Evolutionary conservation across 2,797 vertebrate genomes (phyloP).

Genomic region (Prionace glauca): DNA sequence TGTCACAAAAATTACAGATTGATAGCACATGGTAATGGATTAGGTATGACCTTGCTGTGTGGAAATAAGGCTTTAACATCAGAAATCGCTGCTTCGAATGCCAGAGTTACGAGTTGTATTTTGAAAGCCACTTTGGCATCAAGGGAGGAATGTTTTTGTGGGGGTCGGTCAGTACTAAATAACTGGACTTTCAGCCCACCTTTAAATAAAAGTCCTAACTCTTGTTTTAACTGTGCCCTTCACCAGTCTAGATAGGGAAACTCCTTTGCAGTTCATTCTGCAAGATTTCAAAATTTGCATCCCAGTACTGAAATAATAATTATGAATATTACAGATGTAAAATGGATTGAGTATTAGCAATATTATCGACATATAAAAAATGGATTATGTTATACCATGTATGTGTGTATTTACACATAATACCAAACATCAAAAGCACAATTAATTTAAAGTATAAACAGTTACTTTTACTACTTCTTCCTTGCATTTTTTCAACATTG

Average conservation of each 20-base stretch:
- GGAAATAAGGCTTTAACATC: background rate
- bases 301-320: background rate
- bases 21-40: background rate
- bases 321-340: background rate
- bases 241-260: background rate
- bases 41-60: background rate
- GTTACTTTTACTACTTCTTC: background rate
- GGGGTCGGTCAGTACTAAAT: background rate
- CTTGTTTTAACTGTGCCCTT: background rate
- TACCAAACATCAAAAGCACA: background rate
- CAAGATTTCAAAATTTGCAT: background rate
- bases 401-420: background rate
- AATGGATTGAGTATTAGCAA: background rate
- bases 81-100: background rate
- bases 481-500: background rate
- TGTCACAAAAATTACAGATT: background rate
- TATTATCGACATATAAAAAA: background rate
- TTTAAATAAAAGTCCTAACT: background rate
- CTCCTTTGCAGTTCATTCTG: background rate
- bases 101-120: background rate
- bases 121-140: background rate
- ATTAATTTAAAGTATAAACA: background rate
- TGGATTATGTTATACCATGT: too few relatives aligned
- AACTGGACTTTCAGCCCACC: background rate
- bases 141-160: background rate